Percentiles rank a stretch among this genome's conserved stretches.
phyloP scores from a whole-genome alignment of 2,888 invertebrate genomes.

The Subacronicta megacephala region DNA sequence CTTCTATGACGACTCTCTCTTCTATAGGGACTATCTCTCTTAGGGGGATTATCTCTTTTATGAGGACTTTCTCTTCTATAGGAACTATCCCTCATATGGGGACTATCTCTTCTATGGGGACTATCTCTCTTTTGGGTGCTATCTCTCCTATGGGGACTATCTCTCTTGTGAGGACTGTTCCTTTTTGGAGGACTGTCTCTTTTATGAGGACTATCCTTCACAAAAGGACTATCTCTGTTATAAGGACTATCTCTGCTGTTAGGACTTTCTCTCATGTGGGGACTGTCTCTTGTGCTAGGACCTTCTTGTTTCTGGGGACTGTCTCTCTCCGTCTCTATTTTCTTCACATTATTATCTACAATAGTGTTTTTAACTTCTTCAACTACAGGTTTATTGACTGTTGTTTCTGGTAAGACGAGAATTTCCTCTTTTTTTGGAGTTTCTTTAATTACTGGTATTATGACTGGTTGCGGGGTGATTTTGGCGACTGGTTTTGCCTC shows the following conservation, averaged over 20 bases:
- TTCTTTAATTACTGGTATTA: constrained; percentile 56
- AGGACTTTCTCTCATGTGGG: constrained; percentile 3
- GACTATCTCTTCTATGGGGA: constrained; percentile 34
- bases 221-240: constrained; percentile 16
- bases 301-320: constrained; percentile 53
- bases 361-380: constrained; percentile 39
- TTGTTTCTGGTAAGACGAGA: constrained; percentile 27
- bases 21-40: constrained; percentile 30
- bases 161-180: constrained; percentile 37
- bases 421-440: constrained; percentile 47
- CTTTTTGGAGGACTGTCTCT: constrained; percentile 46
- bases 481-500: constrained; percentile 36
- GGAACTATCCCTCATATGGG: constrained; percentile 39
- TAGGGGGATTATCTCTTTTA: constrained; percentile 44
- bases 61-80: constrained; percentile 46
- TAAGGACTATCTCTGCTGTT: constrained; percentile 42
- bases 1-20: constrained; percentile 37
- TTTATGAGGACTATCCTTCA: constrained; percentile 40
- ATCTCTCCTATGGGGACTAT: constrained; percentile 47
- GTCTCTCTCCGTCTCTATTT: constrained; percentile 34
- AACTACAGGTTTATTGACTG: constrained; percentile 22
- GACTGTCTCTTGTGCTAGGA: constrained; percentile 59
- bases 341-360: constrained; percentile 34
- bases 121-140: constrained; percentile 16
- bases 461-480: constrained; percentile 24